Conservation (phyloP, 2,888 invertebrate species). For the Girardia tigrina region DNA sequence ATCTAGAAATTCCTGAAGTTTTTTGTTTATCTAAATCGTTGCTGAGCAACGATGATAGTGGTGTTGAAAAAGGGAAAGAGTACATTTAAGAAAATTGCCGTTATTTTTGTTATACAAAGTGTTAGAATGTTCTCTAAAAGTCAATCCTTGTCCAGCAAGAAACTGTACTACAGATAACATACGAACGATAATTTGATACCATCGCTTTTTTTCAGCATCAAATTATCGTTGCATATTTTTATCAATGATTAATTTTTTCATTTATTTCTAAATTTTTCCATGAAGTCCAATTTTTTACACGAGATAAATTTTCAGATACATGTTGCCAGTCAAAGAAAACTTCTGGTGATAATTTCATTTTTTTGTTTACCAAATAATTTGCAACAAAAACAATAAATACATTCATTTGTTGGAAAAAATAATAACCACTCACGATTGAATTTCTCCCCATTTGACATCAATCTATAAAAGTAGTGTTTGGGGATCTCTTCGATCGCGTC, state of each 20-base stretch:
- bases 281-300: not conserved
- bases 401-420: not conserved
- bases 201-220: not conserved
- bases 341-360: not conserved
- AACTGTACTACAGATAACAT: not conserved
- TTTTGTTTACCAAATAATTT: not conserved
- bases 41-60: too few species aligned
- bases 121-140: not conserved
- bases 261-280: not conserved
- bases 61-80: too few species aligned
- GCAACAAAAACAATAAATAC: not conserved
- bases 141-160: not conserved
- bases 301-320: not conserved
- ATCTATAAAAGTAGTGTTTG: too few species aligned
- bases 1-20: too few species aligned
- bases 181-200: not conserved
- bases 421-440: not conserved
- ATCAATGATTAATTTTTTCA: not conserved
- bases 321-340: not conserved
- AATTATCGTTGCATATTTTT: not conserved
- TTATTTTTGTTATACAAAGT: not conserved
- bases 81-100: not conserved
- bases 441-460: not conserved
- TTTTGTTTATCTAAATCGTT: too few species aligned
- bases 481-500: too few species aligned